Conservation (phyloP, 2,797 vertebrate species). For the Miichthys miiuy region DNA sequence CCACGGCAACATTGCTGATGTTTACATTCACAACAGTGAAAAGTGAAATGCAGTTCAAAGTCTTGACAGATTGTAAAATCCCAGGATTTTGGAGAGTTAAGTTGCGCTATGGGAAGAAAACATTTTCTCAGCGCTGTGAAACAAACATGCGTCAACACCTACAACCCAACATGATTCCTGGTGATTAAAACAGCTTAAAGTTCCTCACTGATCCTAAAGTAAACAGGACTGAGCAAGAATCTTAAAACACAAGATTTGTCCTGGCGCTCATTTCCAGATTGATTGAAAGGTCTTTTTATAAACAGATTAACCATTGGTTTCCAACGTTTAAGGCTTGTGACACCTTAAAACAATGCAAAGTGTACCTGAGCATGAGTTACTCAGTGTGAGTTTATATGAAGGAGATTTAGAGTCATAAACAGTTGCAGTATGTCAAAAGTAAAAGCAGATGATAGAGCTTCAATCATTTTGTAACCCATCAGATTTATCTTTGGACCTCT, state of each 20-base stretch:
- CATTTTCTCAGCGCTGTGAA: neutral
- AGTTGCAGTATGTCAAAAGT: neutral
- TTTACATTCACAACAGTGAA: neutral
- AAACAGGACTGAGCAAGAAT: constrained; percentile 7
- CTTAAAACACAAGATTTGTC: constrained; percentile 15
- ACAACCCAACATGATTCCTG: neutral
- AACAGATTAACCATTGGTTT: neutral
- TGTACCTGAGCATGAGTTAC: neutral
- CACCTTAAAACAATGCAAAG: neutral
- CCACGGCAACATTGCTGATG: neutral
- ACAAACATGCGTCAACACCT: constrained; percentile 8
- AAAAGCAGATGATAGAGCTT: too few relatives aligned
- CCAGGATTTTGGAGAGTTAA: neutral
- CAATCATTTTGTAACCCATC: neutral
- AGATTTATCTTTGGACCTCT: neutral
- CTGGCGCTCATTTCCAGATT: neutral
- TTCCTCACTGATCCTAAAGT: constrained; percentile 8
- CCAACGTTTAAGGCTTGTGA: neutral
- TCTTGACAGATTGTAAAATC: neutral
- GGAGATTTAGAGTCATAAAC: neutral
- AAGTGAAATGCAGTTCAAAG: neutral
- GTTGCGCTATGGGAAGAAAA: neutral
- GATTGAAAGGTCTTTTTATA: neutral
- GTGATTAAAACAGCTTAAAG: constrained; percentile 14
- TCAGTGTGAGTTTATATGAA: neutral